Percentiles rank a stretch among this genome's conserved stretches.
These are phyloP conservation scores for Drosophila villosipedis DNA, from an alignment of 2,888 invertebrate genomes.

Conservation along the genomic window DNA sequence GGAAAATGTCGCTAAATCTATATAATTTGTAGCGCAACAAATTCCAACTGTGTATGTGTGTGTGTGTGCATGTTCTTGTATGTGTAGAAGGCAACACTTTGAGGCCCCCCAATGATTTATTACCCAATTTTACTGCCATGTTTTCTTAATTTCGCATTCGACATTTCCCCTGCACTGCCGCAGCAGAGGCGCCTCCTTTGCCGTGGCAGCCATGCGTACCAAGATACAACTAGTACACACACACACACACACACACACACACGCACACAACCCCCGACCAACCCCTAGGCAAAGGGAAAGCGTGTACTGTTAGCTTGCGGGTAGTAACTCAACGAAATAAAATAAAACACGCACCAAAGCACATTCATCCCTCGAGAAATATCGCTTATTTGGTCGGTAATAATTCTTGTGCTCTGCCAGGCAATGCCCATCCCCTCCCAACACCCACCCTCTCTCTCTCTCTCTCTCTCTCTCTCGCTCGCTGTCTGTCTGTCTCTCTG, in stretches of 20 bases:
- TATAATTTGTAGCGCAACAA: conserved; percentile 74
- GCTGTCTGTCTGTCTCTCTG: background rate
- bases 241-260: conserved; percentile 33
- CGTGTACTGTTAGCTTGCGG: conserved; percentile 73
- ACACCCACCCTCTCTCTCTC: background rate
- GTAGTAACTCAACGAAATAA: conserved; percentile 84
- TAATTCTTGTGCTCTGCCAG: conserved; percentile 80
- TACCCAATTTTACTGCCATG: conserved; percentile 82
- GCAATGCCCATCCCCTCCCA: conserved; percentile 32
- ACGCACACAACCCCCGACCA: conserved; percentile 14
- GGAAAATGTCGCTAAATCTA: conserved; percentile 63
- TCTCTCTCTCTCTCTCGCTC: conserved; percentile 2
- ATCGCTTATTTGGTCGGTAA: conserved; percentile 84
- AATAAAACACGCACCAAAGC: conserved; percentile 85
- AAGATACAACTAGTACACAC: conserved; percentile 46
- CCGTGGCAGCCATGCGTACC: conserved; percentile 69
- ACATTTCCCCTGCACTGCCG: conserved; percentile 74
- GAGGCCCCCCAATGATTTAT: conserved; percentile 80
- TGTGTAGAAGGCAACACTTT: conserved; percentile 75
- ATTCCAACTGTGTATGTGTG: conserved; percentile 59
- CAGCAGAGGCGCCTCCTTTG: conserved; percentile 58
- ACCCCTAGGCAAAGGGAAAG: conserved; percentile 59
- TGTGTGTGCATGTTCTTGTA: conserved; percentile 3
- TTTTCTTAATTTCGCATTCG: conserved; percentile 84
- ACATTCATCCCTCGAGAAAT: conserved; percentile 85